Percentiles rank a stretch among this genome's conserved stretches.
Evolutionary conservation across 2,888 invertebrate species (phyloP).

Genomic region (Listrodromus nycthemerus): DNA sequence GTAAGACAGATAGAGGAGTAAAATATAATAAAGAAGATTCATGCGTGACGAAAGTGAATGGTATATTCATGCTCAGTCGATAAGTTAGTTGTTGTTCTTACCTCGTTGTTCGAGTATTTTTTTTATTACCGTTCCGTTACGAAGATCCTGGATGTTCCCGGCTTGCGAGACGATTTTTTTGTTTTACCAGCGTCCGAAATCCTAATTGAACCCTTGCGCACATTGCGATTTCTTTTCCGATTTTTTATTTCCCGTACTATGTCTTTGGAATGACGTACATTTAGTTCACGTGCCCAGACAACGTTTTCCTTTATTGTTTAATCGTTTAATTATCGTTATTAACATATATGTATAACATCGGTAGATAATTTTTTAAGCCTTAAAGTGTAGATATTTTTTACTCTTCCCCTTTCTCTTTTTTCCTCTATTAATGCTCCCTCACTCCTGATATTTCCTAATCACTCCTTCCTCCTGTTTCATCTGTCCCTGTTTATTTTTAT

Average conservation of each 20-base stretch:
- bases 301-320: slow-evolving; percentile 66
- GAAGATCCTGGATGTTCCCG: slow-evolving; percentile 36
- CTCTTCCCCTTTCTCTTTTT: slow-evolving; percentile 58
- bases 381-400: slow-evolving; percentile 73
- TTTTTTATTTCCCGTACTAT: slow-evolving; percentile 8
- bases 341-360: slow-evolving; percentile 82
- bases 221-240: slow-evolving; percentile 67
- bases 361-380: slow-evolving; percentile 81
- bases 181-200: neutral
- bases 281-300: slow-evolving; percentile 58
- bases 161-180: slow-evolving; percentile 17
- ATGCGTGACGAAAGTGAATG: slow-evolving; percentile 48
- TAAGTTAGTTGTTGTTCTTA: slow-evolving; percentile 58
- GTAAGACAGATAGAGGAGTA: slow-evolving; percentile 23
- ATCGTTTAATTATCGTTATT: slow-evolving; percentile 75
- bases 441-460: slow-evolving; percentile 33
- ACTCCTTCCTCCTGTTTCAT: slow-evolving; percentile 10
- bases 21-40: slow-evolving; percentile 28
- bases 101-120: slow-evolving; percentile 47
- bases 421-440: slow-evolving; percentile 10
- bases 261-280: slow-evolving; percentile 45
- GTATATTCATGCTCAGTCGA: slow-evolving; percentile 61
- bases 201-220: slow-evolving; percentile 49
- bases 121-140: slow-evolving; percentile 52
- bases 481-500: slow-evolving; percentile 14